A percentile compares a stretch with the other conserved stretches of the same genome.
Evolutionary conservation across 1,140 invertebrate genomes (phyloP).

Genomic region (Laodelphax striatellus): DNA sequence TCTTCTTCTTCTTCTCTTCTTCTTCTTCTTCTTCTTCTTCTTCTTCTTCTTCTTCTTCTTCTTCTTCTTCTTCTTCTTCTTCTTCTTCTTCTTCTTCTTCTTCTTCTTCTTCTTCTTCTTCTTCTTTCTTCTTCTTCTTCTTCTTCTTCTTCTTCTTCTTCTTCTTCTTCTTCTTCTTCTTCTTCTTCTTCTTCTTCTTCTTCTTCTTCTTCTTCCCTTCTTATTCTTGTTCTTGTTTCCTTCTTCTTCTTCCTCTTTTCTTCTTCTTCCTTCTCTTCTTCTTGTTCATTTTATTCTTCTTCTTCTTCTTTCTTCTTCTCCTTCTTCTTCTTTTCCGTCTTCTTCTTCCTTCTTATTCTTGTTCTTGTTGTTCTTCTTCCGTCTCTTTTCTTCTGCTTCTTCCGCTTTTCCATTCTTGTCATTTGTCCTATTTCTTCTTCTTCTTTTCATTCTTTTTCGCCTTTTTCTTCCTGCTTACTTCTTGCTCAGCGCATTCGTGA

Average conservation of each 20-base stretch:
- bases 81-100: neutral
- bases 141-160: neutral
- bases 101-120: conserved; percentile 1
- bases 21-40: conserved; percentile 3
- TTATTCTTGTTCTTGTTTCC: neutral
- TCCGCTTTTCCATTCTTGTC: neutral
- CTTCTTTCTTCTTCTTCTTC: neutral
- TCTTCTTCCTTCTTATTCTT: neutral
- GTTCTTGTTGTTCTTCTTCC: neutral
- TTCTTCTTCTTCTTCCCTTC: neutral
- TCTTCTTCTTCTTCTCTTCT: neutral
- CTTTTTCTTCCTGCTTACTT: neutral
- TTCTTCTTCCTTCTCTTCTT: conserved; percentile 1
- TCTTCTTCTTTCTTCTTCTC: neutral
- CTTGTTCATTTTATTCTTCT: neutral
- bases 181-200: neutral
- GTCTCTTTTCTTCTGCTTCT: neutral
- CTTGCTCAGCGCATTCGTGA: too few relatives aligned
- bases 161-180: neutral
- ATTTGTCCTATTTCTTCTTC: neutral
- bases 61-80: neutral
- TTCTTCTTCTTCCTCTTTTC: neutral
- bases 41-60: neutral
- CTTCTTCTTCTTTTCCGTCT: neutral
- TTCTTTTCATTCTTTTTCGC: neutral